Evolutionary conservation across 2,113 vertebrate species (phyloP), one percentile per base, ranked within the genome.

Genomic region (Psittacula cyanocephala): DNA sequence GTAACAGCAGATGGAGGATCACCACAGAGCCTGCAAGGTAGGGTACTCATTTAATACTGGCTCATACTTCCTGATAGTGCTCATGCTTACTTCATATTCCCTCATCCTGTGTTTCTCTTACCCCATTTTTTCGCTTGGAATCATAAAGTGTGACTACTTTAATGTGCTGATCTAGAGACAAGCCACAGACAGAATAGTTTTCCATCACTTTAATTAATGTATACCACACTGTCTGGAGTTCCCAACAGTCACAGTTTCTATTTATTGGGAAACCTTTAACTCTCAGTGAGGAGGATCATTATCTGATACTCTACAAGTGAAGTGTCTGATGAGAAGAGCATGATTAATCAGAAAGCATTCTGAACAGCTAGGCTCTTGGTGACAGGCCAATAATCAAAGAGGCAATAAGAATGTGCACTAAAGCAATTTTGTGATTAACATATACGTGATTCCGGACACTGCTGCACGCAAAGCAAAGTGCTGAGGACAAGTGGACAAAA

Each of bases 261-360:
- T 91, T 96, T 97, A 94, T 84, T 92, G 90, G 88, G 76, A 96
- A 92, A 79, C 29, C 92, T 95, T 96, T 94, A 92, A 67, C 65
- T 93, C 82, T 68, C 77, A 57, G 60, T 85, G 77, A 93, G 83
- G 27, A 88, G 55, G 52, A 93, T 91, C 86, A 86, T 95, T 93
- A 96, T 91, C 86, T 79, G 88, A 91, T 71, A 65, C 72, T 93
- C 47, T 53, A 33, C 44, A 71, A 96, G 65, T 75, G 72, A 95
- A 96, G 80, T 44, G 80, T 78, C 72, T 95, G 92, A 93, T 89
- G 88, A 95, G 77, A 89, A 89, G 83, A 86, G 65, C 62, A 57
- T 57, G 90, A 94, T 93, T 96, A 95, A 97, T 96, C 88, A 96
- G 83, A 78, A 91, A 84, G 52, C 64, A 86, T 83, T 88, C 82